Evolutionary conservation across 2,797 vertebrate species (phyloP).

Genomic region (Lagodon rhomboides): DNA sequence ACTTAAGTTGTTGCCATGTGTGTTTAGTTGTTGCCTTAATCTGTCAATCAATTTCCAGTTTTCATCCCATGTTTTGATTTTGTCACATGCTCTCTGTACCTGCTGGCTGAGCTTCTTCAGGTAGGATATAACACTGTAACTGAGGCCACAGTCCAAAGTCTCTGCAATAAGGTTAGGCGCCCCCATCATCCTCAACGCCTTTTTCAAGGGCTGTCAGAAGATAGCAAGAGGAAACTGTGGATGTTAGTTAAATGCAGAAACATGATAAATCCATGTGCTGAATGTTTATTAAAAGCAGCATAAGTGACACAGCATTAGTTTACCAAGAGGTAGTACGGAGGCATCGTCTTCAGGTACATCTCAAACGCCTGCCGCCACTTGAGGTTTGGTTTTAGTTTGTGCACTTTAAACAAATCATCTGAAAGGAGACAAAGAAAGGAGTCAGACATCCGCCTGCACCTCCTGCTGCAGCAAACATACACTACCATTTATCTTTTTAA

Average conservation of each 20-base stretch:
- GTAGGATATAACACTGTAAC: constrained; percentile 99
- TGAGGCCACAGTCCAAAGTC: constrained; percentile 98
- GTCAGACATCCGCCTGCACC: constrained; percentile 1
- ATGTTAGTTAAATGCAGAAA: constrained; percentile 35
- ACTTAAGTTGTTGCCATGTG: no score
- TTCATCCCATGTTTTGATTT: not conserved
- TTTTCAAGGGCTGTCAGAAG: constrained; percentile 94
- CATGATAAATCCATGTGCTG: not conserved
- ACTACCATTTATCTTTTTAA: not conserved
- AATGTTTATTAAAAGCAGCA: not conserved
- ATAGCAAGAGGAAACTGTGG: constrained; percentile 14
- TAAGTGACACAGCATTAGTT: constrained; percentile 6
- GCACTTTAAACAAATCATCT: constrained; percentile 99
- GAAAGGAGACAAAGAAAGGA: constrained; percentile 62
- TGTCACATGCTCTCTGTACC: constrained; percentile 80
- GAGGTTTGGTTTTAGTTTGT: constrained; percentile 98
- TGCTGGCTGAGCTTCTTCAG: constrained; percentile 99
- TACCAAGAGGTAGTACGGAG: constrained; percentile 98
- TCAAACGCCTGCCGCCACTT: constrained; percentile 99
- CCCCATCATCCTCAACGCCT: constrained; percentile 99
- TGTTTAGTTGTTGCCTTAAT: no score
- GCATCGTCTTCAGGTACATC: constrained; percentile 98
- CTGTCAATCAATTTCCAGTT: no score
- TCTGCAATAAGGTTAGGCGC: constrained; percentile 98
- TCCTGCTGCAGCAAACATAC: constrained; percentile 11